Evolutionary conservation across 2,113 vertebrate species (phyloP), one percentile per base, ranked within the genome.

Genomic region (Tetrao urogallus): DNA sequence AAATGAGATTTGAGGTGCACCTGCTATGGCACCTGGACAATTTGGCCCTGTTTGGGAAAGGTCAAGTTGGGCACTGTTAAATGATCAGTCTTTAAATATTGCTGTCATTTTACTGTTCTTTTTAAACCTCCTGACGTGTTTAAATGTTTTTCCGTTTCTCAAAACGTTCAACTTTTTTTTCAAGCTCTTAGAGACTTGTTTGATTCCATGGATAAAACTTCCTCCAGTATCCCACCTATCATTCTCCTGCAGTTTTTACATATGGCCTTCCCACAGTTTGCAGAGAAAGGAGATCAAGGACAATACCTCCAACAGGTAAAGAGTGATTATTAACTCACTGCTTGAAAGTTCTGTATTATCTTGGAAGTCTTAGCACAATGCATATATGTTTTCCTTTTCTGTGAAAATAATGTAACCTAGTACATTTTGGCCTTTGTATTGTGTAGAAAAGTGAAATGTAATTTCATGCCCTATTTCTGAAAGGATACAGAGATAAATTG

Each of bases 231-330:
- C 92, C 99, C 99, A 45, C 99, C 99, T 76, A 99, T 99, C 95
- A 99, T 99, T 96, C 97, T 99, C 78, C 98, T 99, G 97, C 99
- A 99, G 94, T 99, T 99, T 97, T 98, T 99, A 96, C 99, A 99
- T 91, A 99, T 99, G 99, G 99, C 99, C 97, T 99, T 99, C 95
- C 99, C 99, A 84, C 99, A 99, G 98, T 99, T 99, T 97, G 99
- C 99, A 48, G 99, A 99, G 97, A 99, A 99, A 90, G 99, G 99
- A 0, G 99, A 99, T 65, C 99, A 99, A 98, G 99, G 99, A 73
- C 99, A 99, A 71, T 99, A 99, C 96, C 98, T 99, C 73, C 99
- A 99, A 82, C 99, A 99, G 98, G 99, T 99, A 97, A 97, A 90
- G 28, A 78, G 28, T 7, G 2, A 10, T 84, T 43, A 40, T 28